Base-by-base conservation (phyloP, 2,888 invertebrate genomes). In the Dichetophora obliterata region DNA sequence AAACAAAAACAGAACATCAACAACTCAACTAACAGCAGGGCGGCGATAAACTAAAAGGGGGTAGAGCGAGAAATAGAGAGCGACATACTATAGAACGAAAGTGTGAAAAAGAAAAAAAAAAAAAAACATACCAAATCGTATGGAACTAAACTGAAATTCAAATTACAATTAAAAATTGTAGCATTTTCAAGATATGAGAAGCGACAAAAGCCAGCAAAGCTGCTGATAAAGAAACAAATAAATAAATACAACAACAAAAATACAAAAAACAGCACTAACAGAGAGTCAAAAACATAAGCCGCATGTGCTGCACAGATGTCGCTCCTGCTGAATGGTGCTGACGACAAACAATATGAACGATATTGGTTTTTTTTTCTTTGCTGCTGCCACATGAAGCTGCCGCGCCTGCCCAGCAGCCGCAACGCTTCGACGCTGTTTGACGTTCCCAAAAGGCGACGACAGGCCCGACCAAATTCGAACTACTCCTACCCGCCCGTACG, bases 251-350 rank as follows among this genome's bases (percentile, higher is more conserved):
- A 24, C 61, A 43, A 61, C n/a, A 48, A 65, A 54, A 74, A 54
- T 50, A 11, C 4, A 37, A 65, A 61, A 31, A 66, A 22, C 22
- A 52, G 52, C 22, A 65, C 22, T 50, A 73, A n/a, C 27, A 24
- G 43, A 63, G 63, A 61, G 50, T 14, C 48, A 31, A 24, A 72
- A 72, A 59, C 73, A 73, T 61, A 72, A 48, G 61, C 19, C 61
- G 50, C 24, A 78, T 78, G 61, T 78, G 78, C 59, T 52, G 52
- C 61, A 37, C 78, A 78, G 78, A 78, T 78, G 78, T 78, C 61
- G 66, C 54, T 50, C 37, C 65, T 54, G 52, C 37, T 74, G 61
- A 8, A 31, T 50, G 50, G 27, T n/a, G n/a, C 48, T 61, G n/a
- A 24, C 43, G 59, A 48, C 24, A 27, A 72, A 72, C 72, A 72